phyloP scores from a whole-genome alignment of 2,113 vertebrate genomes.

The Xiphophorus hellerii region DNA sequence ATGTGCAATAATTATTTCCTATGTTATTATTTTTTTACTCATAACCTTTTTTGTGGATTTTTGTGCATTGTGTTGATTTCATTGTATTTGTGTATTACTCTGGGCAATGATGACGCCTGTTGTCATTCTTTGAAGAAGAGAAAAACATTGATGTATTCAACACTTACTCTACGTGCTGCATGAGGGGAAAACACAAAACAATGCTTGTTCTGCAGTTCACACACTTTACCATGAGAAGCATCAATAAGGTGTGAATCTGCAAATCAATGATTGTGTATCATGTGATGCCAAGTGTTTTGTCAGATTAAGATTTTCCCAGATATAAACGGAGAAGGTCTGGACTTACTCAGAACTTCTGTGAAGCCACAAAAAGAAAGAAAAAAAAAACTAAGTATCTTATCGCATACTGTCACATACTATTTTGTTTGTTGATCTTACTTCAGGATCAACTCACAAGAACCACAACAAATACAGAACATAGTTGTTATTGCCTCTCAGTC shows the following conservation, averaged over 20 bases:
- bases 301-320: slow-evolving; percentile 26
- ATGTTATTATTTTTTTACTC: no score
- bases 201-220: slow-evolving; percentile 37
- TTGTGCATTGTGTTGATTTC: no score
- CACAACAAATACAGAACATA: no score
- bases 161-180: no score
- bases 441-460: neutral
- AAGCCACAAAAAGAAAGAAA: neutral
- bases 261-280: slow-evolving; percentile 30
- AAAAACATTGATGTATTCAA: no score
- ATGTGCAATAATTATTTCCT: no score
- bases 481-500: no score
- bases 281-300: slow-evolving; percentile 27
- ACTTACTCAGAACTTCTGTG: neutral
- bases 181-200: neutral
- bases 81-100: no score
- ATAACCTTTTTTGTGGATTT: no score
- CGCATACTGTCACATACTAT: neutral
- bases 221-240: slow-evolving; percentile 21
- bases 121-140: no score
- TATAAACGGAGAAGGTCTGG: slow-evolving; percentile 22
- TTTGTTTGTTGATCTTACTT: neutral
- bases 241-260: slow-evolving; percentile 37
- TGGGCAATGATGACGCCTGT: no score
- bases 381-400: slow-evolving; percentile 3